Conservation (phyloP, 2,888 invertebrate species). For the Patella caerulea region DNA sequence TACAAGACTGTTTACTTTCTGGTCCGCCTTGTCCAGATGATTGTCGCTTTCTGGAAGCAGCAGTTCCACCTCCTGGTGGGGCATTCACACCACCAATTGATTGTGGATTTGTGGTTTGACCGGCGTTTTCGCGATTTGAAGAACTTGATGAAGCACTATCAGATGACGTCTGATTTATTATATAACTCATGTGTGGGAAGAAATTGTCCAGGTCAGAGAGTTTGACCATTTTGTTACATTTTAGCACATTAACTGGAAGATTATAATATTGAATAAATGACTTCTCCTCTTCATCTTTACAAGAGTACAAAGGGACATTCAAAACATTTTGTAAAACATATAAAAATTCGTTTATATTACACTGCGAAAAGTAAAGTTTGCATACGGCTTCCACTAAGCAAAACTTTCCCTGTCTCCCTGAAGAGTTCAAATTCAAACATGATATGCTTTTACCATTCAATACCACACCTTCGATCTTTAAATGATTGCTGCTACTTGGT, state of each 20-base stretch:
- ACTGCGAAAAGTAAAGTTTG: conserved; percentile 64
- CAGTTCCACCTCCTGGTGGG: neutral
- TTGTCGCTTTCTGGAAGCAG: neutral
- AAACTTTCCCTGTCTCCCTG: conserved; percentile 50
- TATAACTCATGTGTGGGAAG: conserved; percentile 64
- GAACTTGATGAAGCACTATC: neutral
- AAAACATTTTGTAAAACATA: conserved; percentile 63
- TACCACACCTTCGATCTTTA: conserved; percentile 54
- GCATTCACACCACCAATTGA: neutral
- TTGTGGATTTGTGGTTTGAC: neutral
- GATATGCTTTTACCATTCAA: conserved; percentile 66
- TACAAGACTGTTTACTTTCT: conserved; percentile 26
- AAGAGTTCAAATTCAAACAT: conserved; percentile 53
- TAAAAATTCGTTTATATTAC: conserved; percentile 63
- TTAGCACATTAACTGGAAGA: conserved; percentile 62
- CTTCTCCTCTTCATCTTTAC: conserved; percentile 62
- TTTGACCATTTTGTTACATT: conserved; percentile 65
- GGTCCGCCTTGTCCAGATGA: neutral
- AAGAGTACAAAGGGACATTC: conserved; percentile 56
- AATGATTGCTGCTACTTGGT: conserved; percentile 25
- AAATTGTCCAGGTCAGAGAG: conserved; percentile 60
- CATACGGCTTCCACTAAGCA: conserved; percentile 67
- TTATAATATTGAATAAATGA: conserved; percentile 67
- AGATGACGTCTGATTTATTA: conserved; percentile 41
- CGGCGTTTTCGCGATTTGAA: neutral